Base-by-base conservation (phyloP, 2,888 invertebrate species). In the Catonia carolina region DNA sequence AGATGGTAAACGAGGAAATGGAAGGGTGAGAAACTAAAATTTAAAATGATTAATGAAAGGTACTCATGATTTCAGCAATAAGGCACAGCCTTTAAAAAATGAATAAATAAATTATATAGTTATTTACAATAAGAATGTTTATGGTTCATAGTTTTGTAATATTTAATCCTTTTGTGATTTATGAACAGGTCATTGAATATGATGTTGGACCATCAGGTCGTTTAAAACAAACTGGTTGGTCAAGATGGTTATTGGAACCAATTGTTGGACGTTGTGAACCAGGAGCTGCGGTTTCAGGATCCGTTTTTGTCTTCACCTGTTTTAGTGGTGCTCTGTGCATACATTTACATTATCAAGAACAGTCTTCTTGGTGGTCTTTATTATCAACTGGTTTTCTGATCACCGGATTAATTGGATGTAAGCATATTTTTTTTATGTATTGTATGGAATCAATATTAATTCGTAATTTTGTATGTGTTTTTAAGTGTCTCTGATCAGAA, bases 221-320 rank as follows among this genome's bases (percentile, higher is more conserved):
- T 17, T 73, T 93, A 27, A 82, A 85, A 55, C 76, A 84, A 0
- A 12, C 2, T 10, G 67, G 64, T 22, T 55, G 60, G 57, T 80
- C 83, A 62, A 87, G 86, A 66, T 78, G 82, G 17, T 86, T 87
- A 82, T 68, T 93, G 57, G 84, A 84, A 59, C 83, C 86, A 0
- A 67, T 86, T 6, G 75, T 86, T 1, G 86, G 86, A 0, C 80
- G 82, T n/a, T 82, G 84, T 60, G 83, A 85, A 31, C 86, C 90
- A 0, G 91, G 91, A 0, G 78, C 80, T 7, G 86, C 85, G 0
- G 88, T 89, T 0, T 81, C 85, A 0, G 77, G 78, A 20, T 79
- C 85, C n/a, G 85, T 89, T 1, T 78, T 86, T 61, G 72, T 85
- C 12, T 88, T 84, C 68, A 83, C 82, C 0, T 73, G 77, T 0